Base-by-base conservation (phyloP, 1,140 invertebrate species). In the Cherax destructor region DNA sequence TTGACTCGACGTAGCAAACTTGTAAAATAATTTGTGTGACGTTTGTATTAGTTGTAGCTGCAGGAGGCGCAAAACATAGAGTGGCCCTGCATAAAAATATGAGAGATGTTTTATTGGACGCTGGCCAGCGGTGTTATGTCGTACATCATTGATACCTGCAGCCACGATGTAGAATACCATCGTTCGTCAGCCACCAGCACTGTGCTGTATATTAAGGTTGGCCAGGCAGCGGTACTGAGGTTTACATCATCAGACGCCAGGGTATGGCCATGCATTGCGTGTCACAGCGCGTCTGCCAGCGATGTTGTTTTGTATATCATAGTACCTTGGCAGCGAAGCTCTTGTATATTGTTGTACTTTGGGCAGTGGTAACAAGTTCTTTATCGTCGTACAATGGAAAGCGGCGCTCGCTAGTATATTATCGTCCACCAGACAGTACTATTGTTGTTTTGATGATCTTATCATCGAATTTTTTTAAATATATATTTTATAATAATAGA, bases 191-290 rank as follows among this genome's bases (percentile, higher is more conserved):
- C 59, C 7, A 83, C 52, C 24, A 7, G 24, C 81, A 83, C 47
- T 83, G 41, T 83, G 81, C 21, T 47, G 81, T 83, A 30, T 83
- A 69, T 83, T 41, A 83, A 49, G 10, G 61, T 69, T 47, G 16
- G 10, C 61, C 81, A 47, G 61, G 30, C 81, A 83, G 13, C 52
- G 81, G 56, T 49, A 83, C 59, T 83, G 69, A 21, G 81, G 47
- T 65, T 16, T 30, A 47, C 11, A 52, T 69, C 69, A 83, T 83
- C 59, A 59, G 49, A 47, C 30, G 59, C 52, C 59, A 47, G 21
- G 10, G 59, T 30, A 41, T 11, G n/a, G 52, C 52, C 0, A 56
- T 74, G 24, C 5, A 74, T 5, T 30, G 69, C n/a, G 4, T 30
- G 4, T 74, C n/a, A 30, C 11, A 5, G 24, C 5, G 24, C 69